These are phyloP conservation scores for Lemur catta DNA, from an alignment of 2,797 vertebrate genomes.

Conservation along the genomic window DNA sequence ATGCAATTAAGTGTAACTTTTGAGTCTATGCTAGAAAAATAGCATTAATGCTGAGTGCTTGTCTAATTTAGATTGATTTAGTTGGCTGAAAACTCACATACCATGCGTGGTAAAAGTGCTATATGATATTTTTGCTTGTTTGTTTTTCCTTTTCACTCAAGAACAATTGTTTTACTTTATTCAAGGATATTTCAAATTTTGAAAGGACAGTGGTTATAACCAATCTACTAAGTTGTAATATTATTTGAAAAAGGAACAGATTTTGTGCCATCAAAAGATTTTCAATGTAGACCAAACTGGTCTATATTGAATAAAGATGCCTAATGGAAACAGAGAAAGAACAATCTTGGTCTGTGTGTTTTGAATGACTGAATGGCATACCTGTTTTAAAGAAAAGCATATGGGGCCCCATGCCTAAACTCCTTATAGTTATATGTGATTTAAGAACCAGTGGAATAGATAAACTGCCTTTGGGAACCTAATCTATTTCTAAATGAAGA, in stretches of 20 bases:
- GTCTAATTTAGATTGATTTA: not conserved
- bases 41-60: fast-evolving
- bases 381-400: not conserved
- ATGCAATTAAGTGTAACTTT: fast-evolving
- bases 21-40: not conserved
- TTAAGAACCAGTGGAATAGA: not conserved
- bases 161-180: not conserved
- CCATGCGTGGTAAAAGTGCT: not conserved
- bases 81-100: not conserved
- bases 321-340: not conserved
- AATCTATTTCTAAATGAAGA: not conserved
- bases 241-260: not conserved
- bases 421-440: not conserved
- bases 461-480: not conserved
- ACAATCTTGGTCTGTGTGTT: not conserved
- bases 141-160: not conserved
- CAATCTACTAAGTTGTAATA: not conserved
- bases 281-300: not conserved
- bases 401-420: fast-evolving
- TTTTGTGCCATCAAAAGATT: not conserved
- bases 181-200: not conserved
- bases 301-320: not conserved
- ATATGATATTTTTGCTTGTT: not conserved
- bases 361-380: not conserved
- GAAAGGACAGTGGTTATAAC: not conserved